Conservation (phyloP, 30 jellyfish, hydroid and myxozoan genomes). For the Calvadosia cruxmelitensis region DNA sequence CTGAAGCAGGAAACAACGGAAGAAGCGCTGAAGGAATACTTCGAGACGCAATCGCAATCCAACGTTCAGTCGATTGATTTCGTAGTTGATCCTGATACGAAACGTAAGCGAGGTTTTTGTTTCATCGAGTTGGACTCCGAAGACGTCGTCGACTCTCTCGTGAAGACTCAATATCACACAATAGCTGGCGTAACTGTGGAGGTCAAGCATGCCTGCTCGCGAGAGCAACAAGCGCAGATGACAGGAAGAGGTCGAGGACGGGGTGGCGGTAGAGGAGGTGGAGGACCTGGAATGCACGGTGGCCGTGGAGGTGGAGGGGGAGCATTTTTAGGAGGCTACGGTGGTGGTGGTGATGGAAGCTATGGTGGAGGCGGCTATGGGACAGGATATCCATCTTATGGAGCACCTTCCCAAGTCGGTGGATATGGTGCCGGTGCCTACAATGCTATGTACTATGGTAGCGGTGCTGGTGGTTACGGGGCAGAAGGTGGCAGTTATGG, state of each 20-base stretch:
- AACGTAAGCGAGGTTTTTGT: slow-evolving; percentile 71
- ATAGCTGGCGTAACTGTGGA: slow-evolving; percentile 54
- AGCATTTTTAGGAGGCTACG: slow-evolving; percentile 21
- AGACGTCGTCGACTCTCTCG: slow-evolving; percentile 73
- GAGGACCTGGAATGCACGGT: slow-evolving; percentile 31
- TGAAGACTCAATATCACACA: slow-evolving; percentile 61
- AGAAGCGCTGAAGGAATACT: slow-evolving; percentile 68
- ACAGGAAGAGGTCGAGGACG: slow-evolving; percentile 66
- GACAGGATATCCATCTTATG: too few relatives aligned
- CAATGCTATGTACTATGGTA: slow-evolving; percentile 20
- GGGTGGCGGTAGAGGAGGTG: slow-evolving; percentile 51
- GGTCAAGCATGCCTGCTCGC: slow-evolving; percentile 49
- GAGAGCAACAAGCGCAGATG: slow-evolving; percentile 45
- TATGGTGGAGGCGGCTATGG: slow-evolving; percentile 1
- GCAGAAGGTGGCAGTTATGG: slow-evolving; percentile 13
- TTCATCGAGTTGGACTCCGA: slow-evolving; percentile 84
- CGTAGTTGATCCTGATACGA: slow-evolving; percentile 46
- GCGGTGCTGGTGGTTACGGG: slow-evolving; percentile 17
- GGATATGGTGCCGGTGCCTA: slow-evolving; percentile 1
- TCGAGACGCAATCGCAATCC: slow-evolving; percentile 1
- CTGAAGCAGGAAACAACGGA: slow-evolving; percentile 82
- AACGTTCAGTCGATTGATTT: slow-evolving; percentile 13
- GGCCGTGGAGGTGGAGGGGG: slow-evolving; percentile 20
- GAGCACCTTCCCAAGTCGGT: slow-evolving; percentile 46
- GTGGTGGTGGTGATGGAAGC: slow-evolving; percentile 4